phyloP scores from a whole-genome alignment of 2,113 vertebrate genomes.

The Zosterops hypoxanthus region DNA sequence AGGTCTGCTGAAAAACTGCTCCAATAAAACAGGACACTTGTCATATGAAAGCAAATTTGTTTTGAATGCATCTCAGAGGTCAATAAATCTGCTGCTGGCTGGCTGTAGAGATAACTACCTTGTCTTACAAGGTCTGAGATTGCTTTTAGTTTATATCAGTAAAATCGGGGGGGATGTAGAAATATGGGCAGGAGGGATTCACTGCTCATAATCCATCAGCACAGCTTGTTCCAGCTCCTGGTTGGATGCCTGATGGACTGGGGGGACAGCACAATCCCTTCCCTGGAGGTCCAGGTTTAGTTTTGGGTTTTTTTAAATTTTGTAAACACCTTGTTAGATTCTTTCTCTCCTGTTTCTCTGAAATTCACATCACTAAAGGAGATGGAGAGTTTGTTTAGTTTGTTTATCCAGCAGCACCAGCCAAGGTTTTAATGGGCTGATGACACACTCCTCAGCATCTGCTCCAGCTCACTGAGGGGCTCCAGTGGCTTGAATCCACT shows the following conservation, averaged over 20 bases:
- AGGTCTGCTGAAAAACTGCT: neutral
- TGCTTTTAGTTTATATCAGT: neutral
- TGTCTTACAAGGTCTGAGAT: constrained; percentile 1
- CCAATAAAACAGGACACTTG: constrained; percentile 24
- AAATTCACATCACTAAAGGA: neutral
- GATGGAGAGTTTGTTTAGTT: neutral
- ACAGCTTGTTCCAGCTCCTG: neutral
- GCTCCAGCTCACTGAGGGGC: neutral
- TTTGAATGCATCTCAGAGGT: neutral
- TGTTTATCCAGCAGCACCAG: neutral
- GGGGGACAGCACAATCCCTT: neutral
- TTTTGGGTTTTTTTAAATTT: neutral
- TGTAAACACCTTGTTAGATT: neutral
- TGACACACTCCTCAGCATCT: neutral
- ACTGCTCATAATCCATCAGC: neutral
- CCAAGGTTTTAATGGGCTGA: neutral
- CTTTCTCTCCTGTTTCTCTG: neutral
- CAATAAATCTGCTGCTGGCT: constrained; percentile 49
- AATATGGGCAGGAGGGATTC: neutral
- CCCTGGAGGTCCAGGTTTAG: neutral
- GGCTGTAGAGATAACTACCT: constrained; percentile 4
- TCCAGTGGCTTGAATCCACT: neutral
- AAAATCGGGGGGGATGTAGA: neutral
- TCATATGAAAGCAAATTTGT: constrained; percentile 6
- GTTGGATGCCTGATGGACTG: neutral